Base-by-base conservation (phyloP, 2,797 vertebrate species). In the Smutsia gigantea region DNA sequence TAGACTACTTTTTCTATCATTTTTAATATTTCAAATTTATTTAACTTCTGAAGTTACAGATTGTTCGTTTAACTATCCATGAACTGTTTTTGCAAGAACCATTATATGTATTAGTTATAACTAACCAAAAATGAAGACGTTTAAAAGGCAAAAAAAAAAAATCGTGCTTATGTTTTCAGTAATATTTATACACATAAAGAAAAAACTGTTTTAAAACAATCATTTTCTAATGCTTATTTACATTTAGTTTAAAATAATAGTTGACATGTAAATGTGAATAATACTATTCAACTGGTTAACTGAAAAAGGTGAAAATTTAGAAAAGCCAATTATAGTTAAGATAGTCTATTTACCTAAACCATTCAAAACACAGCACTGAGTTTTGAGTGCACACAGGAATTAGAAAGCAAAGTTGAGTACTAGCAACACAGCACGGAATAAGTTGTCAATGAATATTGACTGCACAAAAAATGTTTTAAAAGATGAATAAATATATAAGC, bases 31-130 rank as follows among this genome's bases (percentile, higher is more conserved):
- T 95, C 61, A 55, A 82, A 88, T 51, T 86, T 77, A 72, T 77
- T 96, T 93, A 83, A 85, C 72, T 78, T 87, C 37, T 87, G 74
- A 91, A 78, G 55, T 96, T 78, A 96, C n/a, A 94, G 83, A 82
- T 4, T 68, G 25, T 85, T 87, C 55, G 93, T 61, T 87, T 90
- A 95, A 82, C 93, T 46, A 91, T 11, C 21, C 72, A 93, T 13
- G 90, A 94, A 93, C 21, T 84, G 81, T 89, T 92, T 27, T 69
- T 95, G 8, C 29, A 96, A 95, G 51, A 96, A 97, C 34, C 42
- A 87, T 69, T 72, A 64, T 39, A 63, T 75, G 23, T 68, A 86
- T 64, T 64, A 93, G 15, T 89, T 57, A 91, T 9, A 87, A 85
- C 39, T 57, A 95, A 83, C 23, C 51, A 92, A 95, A 86, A 84